A percentile compares a stretch with the other conserved stretches of the same genome.
Conservation (phyloP, 2,888 invertebrate genomes). For the Hirtodrosophila cameraria region DNA sequence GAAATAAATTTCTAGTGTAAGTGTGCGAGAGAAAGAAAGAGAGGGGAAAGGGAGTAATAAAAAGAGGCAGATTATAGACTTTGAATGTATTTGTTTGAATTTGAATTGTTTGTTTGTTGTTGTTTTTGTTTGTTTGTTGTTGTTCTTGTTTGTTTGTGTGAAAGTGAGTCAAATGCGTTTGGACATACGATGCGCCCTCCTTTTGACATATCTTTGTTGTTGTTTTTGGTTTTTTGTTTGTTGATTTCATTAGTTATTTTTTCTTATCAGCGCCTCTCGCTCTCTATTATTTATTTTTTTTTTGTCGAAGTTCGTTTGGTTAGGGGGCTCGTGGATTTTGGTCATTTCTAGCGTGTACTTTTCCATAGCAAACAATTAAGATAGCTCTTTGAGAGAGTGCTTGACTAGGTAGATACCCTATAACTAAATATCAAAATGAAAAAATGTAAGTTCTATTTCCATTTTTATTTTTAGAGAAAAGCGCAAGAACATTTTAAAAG, state of each 20-base stretch:
- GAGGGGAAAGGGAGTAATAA: background rate
- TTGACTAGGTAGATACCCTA: too few relatives aligned
- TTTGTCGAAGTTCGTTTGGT: background rate
- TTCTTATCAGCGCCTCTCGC: conserved; percentile 44
- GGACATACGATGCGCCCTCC: conserved; percentile 31
- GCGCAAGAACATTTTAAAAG: too few relatives aligned
- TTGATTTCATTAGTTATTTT: conserved; percentile 1
- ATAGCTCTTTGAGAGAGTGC: too few relatives aligned
- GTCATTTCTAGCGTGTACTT: conserved; percentile 24
- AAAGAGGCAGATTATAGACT: conserved; percentile 12
- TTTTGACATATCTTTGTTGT: conserved; percentile 24
- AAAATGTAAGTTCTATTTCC: too few relatives aligned
- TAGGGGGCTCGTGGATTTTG: conserved; percentile 6
- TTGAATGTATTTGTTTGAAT: conserved; percentile 36
- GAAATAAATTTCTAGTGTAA: conserved; percentile 7
- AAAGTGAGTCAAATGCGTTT: conserved; percentile 68
- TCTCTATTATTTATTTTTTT: conserved; percentile 17
- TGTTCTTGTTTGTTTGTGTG: conserved; percentile 68
- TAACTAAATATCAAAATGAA: too few relatives aligned
- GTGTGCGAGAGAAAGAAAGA: conserved; percentile 1
- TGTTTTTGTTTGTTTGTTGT: conserved; percentile 48
- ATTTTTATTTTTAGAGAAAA: too few relatives aligned
- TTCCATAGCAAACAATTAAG: conserved; percentile 8
- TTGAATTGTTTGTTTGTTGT: conserved; percentile 47
- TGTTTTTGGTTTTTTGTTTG: conserved; percentile 8